A percentile compares a stretch with the other conserved stretches of the same genome.
phyloP scores from a whole-genome alignment of 2,797 vertebrate genomes.

The Sphenodon punctatus region DNA sequence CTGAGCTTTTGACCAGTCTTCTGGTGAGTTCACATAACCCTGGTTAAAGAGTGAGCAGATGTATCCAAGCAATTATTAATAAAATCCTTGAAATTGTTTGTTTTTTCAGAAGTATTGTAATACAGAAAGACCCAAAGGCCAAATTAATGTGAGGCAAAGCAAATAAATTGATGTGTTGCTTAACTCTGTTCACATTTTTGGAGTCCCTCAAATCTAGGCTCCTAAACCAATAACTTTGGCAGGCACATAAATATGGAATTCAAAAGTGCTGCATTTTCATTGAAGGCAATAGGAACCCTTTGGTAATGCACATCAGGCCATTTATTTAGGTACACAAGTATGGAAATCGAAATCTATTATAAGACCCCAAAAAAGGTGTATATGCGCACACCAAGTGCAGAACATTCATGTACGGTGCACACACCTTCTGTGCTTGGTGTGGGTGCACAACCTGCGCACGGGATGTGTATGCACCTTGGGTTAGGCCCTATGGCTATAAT shows the following conservation, averaged over 20 bases:
- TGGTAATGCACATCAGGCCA: neutral
- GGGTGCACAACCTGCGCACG: too few species aligned
- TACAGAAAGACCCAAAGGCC: neutral
- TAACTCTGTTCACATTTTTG: neutral
- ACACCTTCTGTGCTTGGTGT: too few species aligned
- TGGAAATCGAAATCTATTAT: neutral
- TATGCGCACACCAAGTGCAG: too few species aligned
- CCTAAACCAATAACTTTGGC: neutral
- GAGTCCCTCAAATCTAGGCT: neutral
- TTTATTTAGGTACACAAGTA: neutral
- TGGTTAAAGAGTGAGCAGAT: neutral
- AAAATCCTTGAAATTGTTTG: neutral
- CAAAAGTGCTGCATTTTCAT: neutral
- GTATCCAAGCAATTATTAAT: neutral
- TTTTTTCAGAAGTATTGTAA: neutral
- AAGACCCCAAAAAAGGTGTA: too few species aligned
- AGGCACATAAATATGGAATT: neutral
- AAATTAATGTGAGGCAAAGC: neutral
- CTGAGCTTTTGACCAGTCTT: too few species aligned
- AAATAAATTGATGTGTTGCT: neutral
- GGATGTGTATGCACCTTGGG: too few species aligned
- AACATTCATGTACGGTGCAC: too few species aligned
- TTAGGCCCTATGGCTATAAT: too few species aligned
- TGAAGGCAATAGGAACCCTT: neutral
- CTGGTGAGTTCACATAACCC: neutral